Percentiles rank a stretch among this genome's conserved stretches.
These are phyloP conservation scores for Halictus quadricinctus DNA, from an alignment of 2,888 invertebrate species.

Conservation along the genomic window DNA sequence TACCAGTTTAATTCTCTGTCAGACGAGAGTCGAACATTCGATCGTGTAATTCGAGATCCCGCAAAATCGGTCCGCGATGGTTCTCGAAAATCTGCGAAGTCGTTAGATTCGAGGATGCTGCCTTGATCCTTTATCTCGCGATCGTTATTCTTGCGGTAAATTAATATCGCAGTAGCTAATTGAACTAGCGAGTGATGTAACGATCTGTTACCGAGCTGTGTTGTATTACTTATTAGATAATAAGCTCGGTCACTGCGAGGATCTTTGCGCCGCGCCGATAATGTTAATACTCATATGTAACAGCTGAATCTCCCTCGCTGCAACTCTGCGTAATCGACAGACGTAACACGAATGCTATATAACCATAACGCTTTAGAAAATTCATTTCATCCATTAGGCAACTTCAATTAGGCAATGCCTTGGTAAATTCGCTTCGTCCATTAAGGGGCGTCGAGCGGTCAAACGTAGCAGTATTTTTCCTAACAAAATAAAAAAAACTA, in stretches of 20 bases:
- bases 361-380: not conserved
- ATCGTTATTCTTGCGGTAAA: not conserved
- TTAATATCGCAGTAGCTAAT: slow-evolving; percentile 10
- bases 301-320: not conserved
- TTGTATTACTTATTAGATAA: slow-evolving; percentile 16
- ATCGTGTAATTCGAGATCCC: slow-evolving; percentile 9
- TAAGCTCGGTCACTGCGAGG: not conserved
- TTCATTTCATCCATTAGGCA: not conserved
- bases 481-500: not conserved
- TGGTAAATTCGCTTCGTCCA: not conserved
- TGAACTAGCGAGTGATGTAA: not conserved
- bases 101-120: not conserved
- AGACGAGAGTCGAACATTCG: not conserved
- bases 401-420: not conserved
- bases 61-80: not conserved
- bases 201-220: not conserved
- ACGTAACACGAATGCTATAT: not conserved
- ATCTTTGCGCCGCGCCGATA: not conserved
- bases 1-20: slow-evolving; percentile 9
- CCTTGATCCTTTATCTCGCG: not conserved
- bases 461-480: not conserved
- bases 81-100: not conserved
- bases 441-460: too few species aligned
- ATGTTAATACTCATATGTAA: not conserved
- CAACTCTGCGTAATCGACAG: not conserved